phyloP scores from a whole-genome alignment of 2,888 invertebrate species.

The Morinoia aosen region DNA sequence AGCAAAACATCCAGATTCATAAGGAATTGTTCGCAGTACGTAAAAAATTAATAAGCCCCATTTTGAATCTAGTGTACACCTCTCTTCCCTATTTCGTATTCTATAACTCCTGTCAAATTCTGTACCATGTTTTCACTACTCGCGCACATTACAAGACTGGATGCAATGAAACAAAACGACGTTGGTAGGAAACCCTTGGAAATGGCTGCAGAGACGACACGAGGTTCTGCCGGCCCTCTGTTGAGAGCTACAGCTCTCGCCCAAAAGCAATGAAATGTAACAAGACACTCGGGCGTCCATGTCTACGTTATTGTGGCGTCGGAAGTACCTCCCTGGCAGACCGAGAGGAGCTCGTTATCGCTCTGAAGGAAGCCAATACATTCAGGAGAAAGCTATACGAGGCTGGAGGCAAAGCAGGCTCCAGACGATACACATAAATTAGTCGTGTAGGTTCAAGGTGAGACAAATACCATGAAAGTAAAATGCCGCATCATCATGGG shows the following conservation, averaged over 20 bases:
- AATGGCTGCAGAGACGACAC: background rate
- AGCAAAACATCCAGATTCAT: background rate
- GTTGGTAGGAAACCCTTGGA: background rate
- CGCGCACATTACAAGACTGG: background rate
- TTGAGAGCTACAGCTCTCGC: background rate
- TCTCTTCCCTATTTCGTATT: background rate
- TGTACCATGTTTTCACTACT: background rate
- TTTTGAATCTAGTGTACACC: background rate
- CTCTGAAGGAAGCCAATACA: background rate
- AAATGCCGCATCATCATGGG: no score
- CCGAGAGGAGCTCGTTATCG: background rate
- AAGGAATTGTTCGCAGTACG: background rate
- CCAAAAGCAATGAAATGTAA: background rate
- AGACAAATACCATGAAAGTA: background rate
- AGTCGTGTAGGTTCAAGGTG: background rate
- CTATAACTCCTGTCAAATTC: background rate
- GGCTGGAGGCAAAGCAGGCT: background rate
- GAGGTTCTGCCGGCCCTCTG: background rate
- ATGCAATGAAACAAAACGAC: background rate
- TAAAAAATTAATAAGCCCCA: background rate
- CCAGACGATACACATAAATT: background rate
- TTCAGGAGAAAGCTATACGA: constrained; percentile 22
- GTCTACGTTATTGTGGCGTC: no score
- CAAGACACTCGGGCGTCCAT: background rate
- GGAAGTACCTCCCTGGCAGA: background rate